A percentile compares a stretch with the other conserved stretches of the same genome.
Conservation (phyloP, 1,140 invertebrate species). For the Drosophila carrolli region DNA sequence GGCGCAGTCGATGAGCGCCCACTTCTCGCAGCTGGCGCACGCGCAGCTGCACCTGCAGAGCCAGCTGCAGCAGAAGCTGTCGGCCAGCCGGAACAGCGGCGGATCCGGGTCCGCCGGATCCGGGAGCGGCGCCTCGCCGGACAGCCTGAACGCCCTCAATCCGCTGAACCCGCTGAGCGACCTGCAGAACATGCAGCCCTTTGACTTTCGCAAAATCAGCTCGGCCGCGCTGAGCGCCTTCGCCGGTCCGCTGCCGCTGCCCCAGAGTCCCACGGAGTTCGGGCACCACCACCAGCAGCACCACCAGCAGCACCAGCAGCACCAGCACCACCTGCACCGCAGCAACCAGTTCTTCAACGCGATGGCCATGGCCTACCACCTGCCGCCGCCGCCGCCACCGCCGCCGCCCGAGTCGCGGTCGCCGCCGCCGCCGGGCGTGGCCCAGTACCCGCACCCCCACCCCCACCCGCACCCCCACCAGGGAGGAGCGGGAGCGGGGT, state of each 20-base stretch:
- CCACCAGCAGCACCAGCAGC: slow-evolving; percentile 67
- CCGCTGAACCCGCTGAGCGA: slow-evolving; percentile 91
- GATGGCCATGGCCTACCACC: slow-evolving; percentile 87
- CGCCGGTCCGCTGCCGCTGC: slow-evolving; percentile 55
- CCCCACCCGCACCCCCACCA: too few species aligned
- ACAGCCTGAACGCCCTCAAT: slow-evolving; percentile 75
- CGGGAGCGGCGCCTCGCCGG: not conserved
- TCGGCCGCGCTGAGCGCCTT: slow-evolving; percentile 84
- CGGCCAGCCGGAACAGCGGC: slow-evolving; percentile 70
- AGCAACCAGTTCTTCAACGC: slow-evolving; percentile 86
- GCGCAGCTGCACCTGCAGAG: slow-evolving; percentile 86
- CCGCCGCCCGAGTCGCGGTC: slow-evolving; percentile 37
- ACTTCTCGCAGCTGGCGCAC: slow-evolving; percentile 85
- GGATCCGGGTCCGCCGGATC: not conserved
- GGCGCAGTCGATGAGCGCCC: slow-evolving; percentile 72
- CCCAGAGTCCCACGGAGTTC: slow-evolving; percentile 76
- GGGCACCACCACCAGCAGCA: slow-evolving; percentile 73
- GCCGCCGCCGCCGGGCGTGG: not conserved
- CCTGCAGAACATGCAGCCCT: slow-evolving; percentile 97
- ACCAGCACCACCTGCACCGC: slow-evolving; percentile 78
- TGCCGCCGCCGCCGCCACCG: slow-evolving; percentile 87
- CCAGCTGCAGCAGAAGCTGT: slow-evolving; percentile 85
- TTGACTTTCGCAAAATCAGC: slow-evolving; percentile 94
- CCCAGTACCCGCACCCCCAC: slow-evolving; percentile 12
- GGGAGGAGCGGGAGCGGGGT: slow-evolving; percentile 5